phyloP scores from a whole-genome alignment of 2,888 invertebrate genomes.

The Cerastis rubricosa region DNA sequence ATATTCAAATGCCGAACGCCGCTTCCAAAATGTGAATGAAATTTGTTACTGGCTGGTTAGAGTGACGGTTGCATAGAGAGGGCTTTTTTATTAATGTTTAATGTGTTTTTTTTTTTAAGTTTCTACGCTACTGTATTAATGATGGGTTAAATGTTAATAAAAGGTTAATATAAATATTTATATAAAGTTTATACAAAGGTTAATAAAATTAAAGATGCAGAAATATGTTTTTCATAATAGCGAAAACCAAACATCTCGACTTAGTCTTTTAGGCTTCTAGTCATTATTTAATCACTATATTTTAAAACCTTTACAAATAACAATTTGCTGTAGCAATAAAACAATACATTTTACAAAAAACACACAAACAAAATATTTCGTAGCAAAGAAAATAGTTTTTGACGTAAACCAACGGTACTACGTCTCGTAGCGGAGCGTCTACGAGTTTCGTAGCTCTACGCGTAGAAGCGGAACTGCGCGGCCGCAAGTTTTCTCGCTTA shows the following conservation, averaged over 20 bases:
- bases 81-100: conserved; percentile 17
- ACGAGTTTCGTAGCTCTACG: conserved; percentile 85
- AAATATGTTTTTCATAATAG: too few species aligned
- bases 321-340: neutral
- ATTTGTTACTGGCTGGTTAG: conserved; percentile 64
- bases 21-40: conserved; percentile 81
- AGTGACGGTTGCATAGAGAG: conserved; percentile 52
- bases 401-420: conserved; percentile 41
- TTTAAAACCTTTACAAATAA: neutral
- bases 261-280: neutral
- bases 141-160: too few species aligned
- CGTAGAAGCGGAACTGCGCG: conserved; percentile 72
- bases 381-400: conserved; percentile 23
- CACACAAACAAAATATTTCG: neutral
- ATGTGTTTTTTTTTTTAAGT: neutral
- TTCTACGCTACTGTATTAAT: neutral
- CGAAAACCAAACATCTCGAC: neutral
- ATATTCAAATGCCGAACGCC: conserved; percentile 85
- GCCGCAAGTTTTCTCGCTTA: conserved; percentile 68
- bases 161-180: too few species aligned
- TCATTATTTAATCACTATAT: neutral
- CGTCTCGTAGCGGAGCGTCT: conserved; percentile 77
- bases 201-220: too few species aligned
- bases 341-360: neutral
- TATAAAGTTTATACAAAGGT: too few species aligned